These are phyloP conservation scores for Glandiceps talaboti DNA, from an alignment of 53 echinoderm and acorn worm species.

Conservation along the genomic window DNA sequence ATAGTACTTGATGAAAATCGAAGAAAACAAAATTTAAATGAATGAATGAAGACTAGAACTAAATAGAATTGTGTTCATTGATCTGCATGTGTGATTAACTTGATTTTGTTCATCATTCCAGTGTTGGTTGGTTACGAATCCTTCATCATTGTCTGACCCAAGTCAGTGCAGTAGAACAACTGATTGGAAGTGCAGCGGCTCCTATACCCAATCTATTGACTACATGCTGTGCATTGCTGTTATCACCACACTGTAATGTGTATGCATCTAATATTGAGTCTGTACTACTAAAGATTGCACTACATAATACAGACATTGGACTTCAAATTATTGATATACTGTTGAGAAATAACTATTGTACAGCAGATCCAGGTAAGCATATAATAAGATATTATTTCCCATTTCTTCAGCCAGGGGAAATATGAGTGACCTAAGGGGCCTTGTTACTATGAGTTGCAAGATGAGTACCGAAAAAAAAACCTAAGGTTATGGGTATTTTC, in stretches of 20 bases:
- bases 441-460: no score
- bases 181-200: constrained; percentile 51
- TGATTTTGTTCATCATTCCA: no score
- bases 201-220: constrained; percentile 75
- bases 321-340: constrained; percentile 76
- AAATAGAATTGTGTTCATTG: no score
- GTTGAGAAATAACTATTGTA: constrained; percentile 50
- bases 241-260: constrained; percentile 75
- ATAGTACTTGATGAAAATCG: no score
- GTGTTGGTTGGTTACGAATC: constrained; percentile 85
- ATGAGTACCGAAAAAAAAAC: no score
- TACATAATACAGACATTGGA: constrained; percentile 76
- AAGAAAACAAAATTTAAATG: no score
- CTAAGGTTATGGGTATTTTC: no score
- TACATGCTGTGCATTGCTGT: constrained; percentile 75
- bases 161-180: constrained; percentile 23
- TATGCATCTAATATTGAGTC: constrained; percentile 74
- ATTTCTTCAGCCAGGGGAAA: no score
- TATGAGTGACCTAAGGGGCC: no score
- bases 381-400: no score
- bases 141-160: constrained; percentile 88
- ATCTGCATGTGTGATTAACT: no score
- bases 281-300: constrained; percentile 68
- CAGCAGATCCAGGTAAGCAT: background rate
- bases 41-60: no score